Percentiles rank a stretch among this genome's conserved stretches.
Conservation (phyloP, 1,140 invertebrate species). For the Drosophila baimaii region DNA sequence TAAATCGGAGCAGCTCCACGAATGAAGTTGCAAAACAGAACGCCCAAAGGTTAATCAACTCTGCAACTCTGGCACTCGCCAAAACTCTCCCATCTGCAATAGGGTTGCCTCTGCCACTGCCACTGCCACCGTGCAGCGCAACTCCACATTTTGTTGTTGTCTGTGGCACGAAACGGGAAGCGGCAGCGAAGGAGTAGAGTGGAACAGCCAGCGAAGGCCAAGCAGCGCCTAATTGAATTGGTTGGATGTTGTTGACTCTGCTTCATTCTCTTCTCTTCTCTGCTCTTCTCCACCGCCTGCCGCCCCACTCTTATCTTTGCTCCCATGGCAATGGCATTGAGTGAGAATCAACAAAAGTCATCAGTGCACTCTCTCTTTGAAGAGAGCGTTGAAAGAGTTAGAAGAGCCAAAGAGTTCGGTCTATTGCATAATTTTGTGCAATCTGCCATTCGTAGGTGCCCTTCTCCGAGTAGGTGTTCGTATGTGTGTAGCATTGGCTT, state of each 20-base stretch:
- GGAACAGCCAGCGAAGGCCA: conserved; percentile 52
- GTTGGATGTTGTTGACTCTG: conserved; percentile 58
- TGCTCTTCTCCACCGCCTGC: background rate
- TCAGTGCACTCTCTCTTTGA: conserved; percentile 22
- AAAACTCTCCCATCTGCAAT: conserved; percentile 41
- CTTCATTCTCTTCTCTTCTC: conserved; percentile 28
- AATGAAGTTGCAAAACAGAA: conserved; percentile 81
- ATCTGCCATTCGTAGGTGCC: conserved; percentile 33
- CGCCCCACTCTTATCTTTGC: conserved; percentile 21
- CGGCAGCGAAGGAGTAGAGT: conserved; percentile 45
- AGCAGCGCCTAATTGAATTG: conserved; percentile 76
- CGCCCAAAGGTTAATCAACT: conserved; percentile 84
- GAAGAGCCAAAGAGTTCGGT: conserved; percentile 31
- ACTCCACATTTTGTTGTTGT: conserved; percentile 68
- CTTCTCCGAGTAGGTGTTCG: conserved; percentile 20
- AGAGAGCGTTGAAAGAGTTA: conserved; percentile 42
- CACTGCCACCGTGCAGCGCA: conserved; percentile 36
- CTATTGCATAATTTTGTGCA: conserved; percentile 81
- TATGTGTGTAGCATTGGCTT: conserved; percentile 56
- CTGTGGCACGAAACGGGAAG: conserved; percentile 60
- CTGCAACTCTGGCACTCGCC: conserved; percentile 47
- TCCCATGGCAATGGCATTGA: conserved; percentile 82
- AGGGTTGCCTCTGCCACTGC: conserved; percentile 47
- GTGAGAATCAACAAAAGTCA: conserved; percentile 35
- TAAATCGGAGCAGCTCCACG: conserved; percentile 78